Evolutionary conservation across 64 coral and sea anemone genomes (phyloP).

Genomic region (Montipora cactus): DNA sequence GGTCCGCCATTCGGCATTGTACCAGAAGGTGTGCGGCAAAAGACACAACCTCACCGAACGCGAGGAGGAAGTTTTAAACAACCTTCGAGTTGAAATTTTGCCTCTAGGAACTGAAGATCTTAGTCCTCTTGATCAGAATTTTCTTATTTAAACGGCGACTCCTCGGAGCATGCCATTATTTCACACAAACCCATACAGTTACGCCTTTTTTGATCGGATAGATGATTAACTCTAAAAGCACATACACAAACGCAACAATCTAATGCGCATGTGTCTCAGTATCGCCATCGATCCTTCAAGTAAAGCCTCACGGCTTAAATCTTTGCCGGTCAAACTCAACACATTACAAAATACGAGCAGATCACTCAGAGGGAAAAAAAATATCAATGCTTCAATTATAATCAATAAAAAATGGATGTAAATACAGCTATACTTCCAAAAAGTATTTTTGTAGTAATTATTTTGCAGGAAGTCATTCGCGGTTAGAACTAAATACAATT

Average conservation of each 20-base stretch:
- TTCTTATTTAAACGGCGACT: background rate
- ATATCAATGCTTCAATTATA: background rate
- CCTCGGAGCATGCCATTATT: background rate
- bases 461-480: background rate
- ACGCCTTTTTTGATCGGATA: background rate
- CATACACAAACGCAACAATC: no score
- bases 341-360: background rate
- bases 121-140: background rate
- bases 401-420: background rate
- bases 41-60: background rate
- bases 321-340: background rate
- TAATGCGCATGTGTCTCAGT: background rate
- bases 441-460: background rate
- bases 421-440: background rate
- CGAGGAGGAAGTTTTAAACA: background rate
- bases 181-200: background rate
- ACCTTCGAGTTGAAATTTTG: background rate
- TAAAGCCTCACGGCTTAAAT: background rate
- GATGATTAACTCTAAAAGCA: background rate
- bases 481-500: slow-evolving; percentile 12
- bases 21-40: background rate
- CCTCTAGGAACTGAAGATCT: background rate
- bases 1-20: slow-evolving; percentile 1
- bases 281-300: background rate
- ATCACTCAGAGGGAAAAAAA: background rate